Conservation (phyloP, 2,113 vertebrate species). For the Alectura lathami region DNA sequence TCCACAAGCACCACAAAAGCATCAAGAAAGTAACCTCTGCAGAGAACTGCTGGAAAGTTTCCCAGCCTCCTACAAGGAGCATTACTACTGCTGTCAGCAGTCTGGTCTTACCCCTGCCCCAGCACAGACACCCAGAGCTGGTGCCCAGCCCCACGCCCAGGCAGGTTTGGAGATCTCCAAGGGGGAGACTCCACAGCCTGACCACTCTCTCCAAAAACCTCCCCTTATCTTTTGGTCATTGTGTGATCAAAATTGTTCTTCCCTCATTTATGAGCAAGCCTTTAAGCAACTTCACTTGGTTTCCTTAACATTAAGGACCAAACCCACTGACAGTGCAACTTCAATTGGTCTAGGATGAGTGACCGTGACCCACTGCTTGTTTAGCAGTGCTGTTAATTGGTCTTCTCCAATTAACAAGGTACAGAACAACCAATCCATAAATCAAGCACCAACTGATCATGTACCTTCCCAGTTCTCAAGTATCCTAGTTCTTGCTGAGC, state of each 20-base stretch:
- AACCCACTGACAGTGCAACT: background rate
- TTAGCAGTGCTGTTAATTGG: background rate
- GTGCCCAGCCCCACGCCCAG: background rate
- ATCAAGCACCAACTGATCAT: background rate
- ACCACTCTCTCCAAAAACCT: background rate
- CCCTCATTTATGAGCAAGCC: background rate
- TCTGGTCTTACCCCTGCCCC: background rate
- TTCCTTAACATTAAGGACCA: background rate
- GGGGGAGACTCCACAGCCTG: background rate
- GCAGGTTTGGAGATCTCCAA: background rate
- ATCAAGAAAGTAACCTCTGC: background rate
- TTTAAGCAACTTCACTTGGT: background rate
- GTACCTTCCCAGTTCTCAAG: background rate
- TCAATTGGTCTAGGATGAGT: background rate
- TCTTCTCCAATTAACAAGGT: background rate
- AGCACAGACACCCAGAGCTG: background rate
- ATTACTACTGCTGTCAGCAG: background rate
- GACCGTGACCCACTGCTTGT: background rate
- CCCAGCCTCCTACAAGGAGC: background rate
- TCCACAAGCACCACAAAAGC: background rate
- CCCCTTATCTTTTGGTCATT: background rate
- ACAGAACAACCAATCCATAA: background rate
- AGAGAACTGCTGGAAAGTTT: background rate
- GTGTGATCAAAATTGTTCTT: background rate
- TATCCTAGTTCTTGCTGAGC: no score